Evolutionary conservation across 2,797 vertebrate genomes (phyloP).

Genomic region (Eleutherodactylus coqui): DNA sequence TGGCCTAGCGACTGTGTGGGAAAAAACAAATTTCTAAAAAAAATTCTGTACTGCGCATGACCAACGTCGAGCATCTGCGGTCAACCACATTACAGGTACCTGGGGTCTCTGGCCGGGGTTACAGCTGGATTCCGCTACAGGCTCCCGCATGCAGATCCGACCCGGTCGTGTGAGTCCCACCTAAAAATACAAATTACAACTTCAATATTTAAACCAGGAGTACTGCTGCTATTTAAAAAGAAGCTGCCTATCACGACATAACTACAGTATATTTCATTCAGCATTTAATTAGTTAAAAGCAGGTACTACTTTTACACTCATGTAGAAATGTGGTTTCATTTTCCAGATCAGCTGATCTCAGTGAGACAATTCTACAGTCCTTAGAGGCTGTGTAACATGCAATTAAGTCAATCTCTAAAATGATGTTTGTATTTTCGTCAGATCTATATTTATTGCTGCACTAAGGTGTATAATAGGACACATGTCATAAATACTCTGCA

Average conservation of each 20-base stretch:
- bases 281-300: neutral
- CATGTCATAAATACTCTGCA: neutral
- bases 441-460: neutral
- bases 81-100: no score
- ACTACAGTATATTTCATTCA: neutral
- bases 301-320: neutral
- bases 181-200: no score
- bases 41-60: no score
- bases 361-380: neutral
- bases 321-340: constrained; percentile 3
- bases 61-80: no score
- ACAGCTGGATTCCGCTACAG: no score
- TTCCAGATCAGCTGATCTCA: neutral
- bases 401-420: constrained; percentile 35
- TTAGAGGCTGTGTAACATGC: constrained; percentile 8
- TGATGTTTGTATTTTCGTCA: constrained; percentile 4
- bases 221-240: neutral
- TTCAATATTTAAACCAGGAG: neutral
- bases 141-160: no score
- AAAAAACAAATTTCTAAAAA: no score
- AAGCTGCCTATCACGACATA: neutral
- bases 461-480: neutral
- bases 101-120: no score
- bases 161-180: no score
- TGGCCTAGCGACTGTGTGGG: no score